Percentiles rank a stretch among this genome's conserved stretches.
These are phyloP conservation scores for Nomada fucata DNA, from an alignment of 2,888 invertebrate species.

Conservation along the genomic window DNA sequence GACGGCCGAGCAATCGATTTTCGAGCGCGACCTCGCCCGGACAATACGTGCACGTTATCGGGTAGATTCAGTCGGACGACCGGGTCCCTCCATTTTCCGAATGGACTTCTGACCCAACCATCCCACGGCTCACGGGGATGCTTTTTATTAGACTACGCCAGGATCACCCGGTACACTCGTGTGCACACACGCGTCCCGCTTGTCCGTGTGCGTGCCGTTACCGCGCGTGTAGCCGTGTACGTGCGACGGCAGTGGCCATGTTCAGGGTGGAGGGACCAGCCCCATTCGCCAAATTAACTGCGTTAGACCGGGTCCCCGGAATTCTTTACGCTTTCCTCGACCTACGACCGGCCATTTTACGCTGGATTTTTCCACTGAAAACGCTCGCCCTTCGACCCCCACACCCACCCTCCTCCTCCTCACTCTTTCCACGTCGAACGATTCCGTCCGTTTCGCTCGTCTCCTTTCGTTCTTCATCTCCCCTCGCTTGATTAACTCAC, in stretches of 20 bases:
- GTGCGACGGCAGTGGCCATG: constrained; percentile 77
- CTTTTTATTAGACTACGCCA: constrained; percentile 83
- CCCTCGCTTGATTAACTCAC: constrained; percentile 37
- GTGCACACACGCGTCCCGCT: neutral
- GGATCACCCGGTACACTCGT: constrained; percentile 77
- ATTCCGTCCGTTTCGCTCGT: neutral
- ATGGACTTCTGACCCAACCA: constrained; percentile 84
- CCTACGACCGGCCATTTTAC: constrained; percentile 80
- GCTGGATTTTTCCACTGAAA: constrained; percentile 75
- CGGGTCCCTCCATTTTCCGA: constrained; percentile 84
- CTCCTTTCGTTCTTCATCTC: constrained; percentile 31
- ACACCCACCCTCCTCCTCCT: neutral
- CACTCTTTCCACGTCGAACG: constrained; percentile 19
- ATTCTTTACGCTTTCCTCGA: constrained; percentile 81
- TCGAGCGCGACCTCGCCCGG: constrained; percentile 52
- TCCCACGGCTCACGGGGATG: constrained; percentile 79
- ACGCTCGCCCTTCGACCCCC: constrained; percentile 46
- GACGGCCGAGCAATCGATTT: constrained; percentile 19
- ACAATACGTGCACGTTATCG: constrained; percentile 82
- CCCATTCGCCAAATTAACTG: constrained; percentile 83
- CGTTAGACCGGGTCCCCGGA: constrained; percentile 75
- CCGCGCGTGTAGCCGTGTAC: constrained; percentile 36
- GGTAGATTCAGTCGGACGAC: constrained; percentile 83
- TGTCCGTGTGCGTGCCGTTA: no score
- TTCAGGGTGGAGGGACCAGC: constrained; percentile 78